Evolutionary conservation across 2,888 invertebrate genomes (phyloP).

Genomic region (Chromoteleia sp.): DNA sequence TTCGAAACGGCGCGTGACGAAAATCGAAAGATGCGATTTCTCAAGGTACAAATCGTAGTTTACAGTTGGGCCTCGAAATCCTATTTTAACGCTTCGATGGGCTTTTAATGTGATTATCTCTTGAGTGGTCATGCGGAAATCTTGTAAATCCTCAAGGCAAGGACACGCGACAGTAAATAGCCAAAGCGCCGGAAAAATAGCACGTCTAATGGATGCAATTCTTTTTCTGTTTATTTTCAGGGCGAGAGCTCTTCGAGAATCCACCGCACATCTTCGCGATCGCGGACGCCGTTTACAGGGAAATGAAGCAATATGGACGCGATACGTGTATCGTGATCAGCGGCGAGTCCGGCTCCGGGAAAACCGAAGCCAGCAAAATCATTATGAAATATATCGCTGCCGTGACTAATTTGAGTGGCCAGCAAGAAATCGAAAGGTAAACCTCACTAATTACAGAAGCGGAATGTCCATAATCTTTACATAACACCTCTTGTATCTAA

Average conservation of each 20-base stretch:
- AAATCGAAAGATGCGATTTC: constrained; percentile 9
- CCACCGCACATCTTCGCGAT: constrained; percentile 99
- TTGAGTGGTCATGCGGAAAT: constrained; percentile 59
- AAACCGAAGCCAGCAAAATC: constrained; percentile 99
- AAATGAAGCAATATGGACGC: constrained; percentile 94
- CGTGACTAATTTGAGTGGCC: constrained; percentile 95
- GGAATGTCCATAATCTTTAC: constrained; percentile 40
- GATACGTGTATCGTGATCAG: constrained; percentile 99
- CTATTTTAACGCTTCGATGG: constrained; percentile 59
- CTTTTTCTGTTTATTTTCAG: constrained; percentile 84
- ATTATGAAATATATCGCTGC: constrained; percentile 99
- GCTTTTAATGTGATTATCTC: constrained; percentile 56
- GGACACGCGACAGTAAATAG: constrained; percentile 34
- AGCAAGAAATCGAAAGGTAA: constrained; percentile 97
- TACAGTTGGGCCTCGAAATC: constrained; percentile 48
- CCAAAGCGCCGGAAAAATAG: not conserved
- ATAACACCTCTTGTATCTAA: constrained; percentile 46
- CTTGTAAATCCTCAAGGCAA: constrained; percentile 47
- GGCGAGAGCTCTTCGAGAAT: constrained; percentile 98
- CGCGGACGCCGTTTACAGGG: constrained; percentile 97
- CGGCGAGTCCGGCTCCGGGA: constrained; percentile 99
- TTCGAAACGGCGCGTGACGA: constrained; percentile 24
- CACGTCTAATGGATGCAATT: not conserved
- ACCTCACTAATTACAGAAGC: constrained; percentile 7
- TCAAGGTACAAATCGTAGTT: constrained; percentile 44